Conservation (phyloP, 1,140 invertebrate genomes). For the Sycophaga agraensis region DNA sequence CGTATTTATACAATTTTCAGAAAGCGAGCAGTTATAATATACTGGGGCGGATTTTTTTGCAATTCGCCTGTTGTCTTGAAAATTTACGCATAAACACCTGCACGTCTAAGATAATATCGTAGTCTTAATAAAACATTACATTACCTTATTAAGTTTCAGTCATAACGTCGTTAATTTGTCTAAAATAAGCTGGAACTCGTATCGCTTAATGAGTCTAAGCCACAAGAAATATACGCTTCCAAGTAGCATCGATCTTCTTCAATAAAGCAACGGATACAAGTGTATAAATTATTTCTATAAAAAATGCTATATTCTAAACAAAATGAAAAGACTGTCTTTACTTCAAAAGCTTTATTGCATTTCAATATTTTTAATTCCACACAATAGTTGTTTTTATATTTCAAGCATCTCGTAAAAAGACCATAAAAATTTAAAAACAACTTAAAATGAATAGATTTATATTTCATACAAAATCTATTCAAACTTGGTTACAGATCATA, state of each 20-base stretch:
- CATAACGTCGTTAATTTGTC: slow-evolving; percentile 16
- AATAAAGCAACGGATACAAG: not conserved
- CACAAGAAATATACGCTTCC: slow-evolving; percentile 8
- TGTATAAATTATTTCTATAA: too few relatives aligned
- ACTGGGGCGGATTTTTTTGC: slow-evolving; percentile 17
- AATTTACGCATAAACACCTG: slow-evolving; percentile 20
- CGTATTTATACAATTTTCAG: slow-evolving; percentile 12
- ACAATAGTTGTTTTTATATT: slow-evolving; percentile 20
- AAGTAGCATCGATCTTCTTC: slow-evolving; percentile 24
- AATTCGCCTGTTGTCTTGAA: slow-evolving; percentile 13
- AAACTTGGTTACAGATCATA: not conserved
- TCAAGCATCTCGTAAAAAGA: not conserved
- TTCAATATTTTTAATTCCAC: too few relatives aligned
- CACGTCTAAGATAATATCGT: slow-evolving; percentile 23
- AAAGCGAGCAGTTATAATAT: slow-evolving; percentile 16
- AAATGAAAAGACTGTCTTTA: not conserved
- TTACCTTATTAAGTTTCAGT: slow-evolving; percentile 28
- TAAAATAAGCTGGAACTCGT: slow-evolving; percentile 25
- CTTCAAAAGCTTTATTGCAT: slow-evolving; percentile 1
- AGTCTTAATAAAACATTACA: slow-evolving; percentile 28
- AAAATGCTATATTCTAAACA: not conserved
- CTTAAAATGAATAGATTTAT: not conserved
- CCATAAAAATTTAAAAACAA: not conserved
- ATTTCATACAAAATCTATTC: not conserved
- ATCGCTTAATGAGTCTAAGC: slow-evolving; percentile 17